Conservation (phyloP, 2,113 vertebrate genomes). For the Chlamydotis undulata region DNA sequence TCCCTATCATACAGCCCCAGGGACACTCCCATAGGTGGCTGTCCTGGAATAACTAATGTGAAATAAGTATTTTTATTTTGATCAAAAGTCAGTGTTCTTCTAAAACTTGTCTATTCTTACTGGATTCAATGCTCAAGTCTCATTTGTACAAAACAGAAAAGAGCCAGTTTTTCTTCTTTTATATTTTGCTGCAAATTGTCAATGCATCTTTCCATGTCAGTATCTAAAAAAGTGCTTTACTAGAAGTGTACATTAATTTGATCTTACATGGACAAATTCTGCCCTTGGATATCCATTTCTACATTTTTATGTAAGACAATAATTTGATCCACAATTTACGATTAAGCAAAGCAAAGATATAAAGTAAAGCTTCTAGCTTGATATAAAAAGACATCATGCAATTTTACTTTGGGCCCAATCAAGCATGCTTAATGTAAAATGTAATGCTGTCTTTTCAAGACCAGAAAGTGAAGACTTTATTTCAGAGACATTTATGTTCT, state of each 20-base stretch:
- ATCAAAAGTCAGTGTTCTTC: not conserved
- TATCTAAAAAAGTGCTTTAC: not conserved
- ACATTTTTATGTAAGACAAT: not conserved
- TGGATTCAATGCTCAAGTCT: not conserved
- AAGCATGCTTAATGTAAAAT: not conserved
- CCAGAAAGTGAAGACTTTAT: not conserved
- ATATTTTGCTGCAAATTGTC: not conserved
- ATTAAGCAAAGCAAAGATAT: not conserved
- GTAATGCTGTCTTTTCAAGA: not conserved
- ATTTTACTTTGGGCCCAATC: not conserved
- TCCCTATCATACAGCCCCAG: fast-evolving
- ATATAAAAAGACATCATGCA: not conserved
- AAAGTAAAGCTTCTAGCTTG: not conserved
- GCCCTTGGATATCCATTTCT: not conserved
- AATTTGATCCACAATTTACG: not conserved
- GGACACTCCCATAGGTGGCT: not conserved
- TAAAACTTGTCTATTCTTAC: not conserved
- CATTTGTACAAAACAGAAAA: not conserved
- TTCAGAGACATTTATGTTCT: not conserved
- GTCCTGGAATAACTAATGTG: not conserved
- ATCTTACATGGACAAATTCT: not conserved
- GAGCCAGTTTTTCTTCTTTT: not conserved
- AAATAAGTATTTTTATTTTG: not conserved
- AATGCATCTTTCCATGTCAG: not conserved
- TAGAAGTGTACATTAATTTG: not conserved